Evolutionary conservation across 2,797 vertebrate species (phyloP).

Genomic region (Melanotaenia parkinsoni): DNA sequence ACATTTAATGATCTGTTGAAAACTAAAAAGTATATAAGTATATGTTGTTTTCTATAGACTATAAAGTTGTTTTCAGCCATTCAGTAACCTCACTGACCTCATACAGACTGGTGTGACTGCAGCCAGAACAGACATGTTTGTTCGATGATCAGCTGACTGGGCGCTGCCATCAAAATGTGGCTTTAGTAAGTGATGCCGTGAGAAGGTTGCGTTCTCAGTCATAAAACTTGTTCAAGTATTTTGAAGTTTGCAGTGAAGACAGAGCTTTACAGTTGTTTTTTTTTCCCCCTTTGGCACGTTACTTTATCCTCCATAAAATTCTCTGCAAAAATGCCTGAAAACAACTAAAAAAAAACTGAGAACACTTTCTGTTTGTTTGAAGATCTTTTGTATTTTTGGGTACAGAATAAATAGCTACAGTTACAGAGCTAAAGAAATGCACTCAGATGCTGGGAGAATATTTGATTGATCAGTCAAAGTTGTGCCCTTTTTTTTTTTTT

Average conservation of each 20-base stretch:
- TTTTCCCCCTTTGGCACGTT: not conserved
- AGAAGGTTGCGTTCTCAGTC: slow-evolving; percentile 30
- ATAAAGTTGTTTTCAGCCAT: slow-evolving; percentile 26
- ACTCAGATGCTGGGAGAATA: not conserved
- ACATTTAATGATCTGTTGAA: not conserved
- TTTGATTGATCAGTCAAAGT: no score
- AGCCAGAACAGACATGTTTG: slow-evolving; percentile 48
- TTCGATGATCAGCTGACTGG: slow-evolving; percentile 62
- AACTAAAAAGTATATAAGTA: not conserved
- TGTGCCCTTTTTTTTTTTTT: no score
- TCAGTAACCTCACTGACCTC: slow-evolving; percentile 52
- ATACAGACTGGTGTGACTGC: slow-evolving; percentile 43
- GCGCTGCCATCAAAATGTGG: slow-evolving; percentile 54
- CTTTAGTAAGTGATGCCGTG: slow-evolving; percentile 55
- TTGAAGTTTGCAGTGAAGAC: slow-evolving; percentile 30
- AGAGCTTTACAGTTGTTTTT: not conserved
- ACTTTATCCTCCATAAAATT: slow-evolving; percentile 33
- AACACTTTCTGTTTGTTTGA: slow-evolving; percentile 50
- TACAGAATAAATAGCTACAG: slow-evolving; percentile 36
- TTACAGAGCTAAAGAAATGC: slow-evolving; percentile 30
- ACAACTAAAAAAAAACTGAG: slow-evolving; percentile 26
- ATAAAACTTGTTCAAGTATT: slow-evolving; percentile 41
- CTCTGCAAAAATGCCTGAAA: slow-evolving; percentile 22
- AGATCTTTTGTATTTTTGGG: slow-evolving; percentile 50
- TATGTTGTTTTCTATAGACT: not conserved